phyloP scores from a whole-genome alignment of 2,797 vertebrate genomes.

The Oryzias sinensis region DNA sequence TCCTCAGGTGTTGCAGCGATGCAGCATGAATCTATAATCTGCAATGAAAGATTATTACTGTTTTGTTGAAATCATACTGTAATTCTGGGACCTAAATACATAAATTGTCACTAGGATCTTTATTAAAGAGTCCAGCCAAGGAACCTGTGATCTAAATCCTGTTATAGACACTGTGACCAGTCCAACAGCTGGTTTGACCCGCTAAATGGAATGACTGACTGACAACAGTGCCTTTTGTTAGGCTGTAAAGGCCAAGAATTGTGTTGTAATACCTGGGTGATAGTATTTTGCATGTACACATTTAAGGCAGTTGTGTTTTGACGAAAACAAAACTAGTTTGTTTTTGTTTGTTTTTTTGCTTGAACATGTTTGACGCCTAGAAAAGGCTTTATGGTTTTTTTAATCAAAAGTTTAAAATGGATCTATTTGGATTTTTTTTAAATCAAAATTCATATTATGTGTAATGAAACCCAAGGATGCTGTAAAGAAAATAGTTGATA shows the following conservation, averaged over 20 bases:
- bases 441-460: too few relatives aligned
- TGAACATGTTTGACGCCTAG: too few relatives aligned
- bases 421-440: too few relatives aligned
- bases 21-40: conserved; percentile 11
- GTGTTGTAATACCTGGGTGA: conserved; percentile 14
- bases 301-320: not conserved
- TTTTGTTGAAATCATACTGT: conserved; percentile 19
- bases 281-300: conserved; percentile 14
- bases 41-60: conserved; percentile 9
- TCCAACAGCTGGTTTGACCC: conserved; percentile 29
- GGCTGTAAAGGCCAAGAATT: not conserved
- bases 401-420: too few relatives aligned
- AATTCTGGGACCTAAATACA: conserved; percentile 31
- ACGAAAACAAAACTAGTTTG: too few relatives aligned
- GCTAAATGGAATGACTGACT: conserved; percentile 16
- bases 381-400: too few relatives aligned
- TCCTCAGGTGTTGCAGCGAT: conserved; percentile 1
- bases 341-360: too few relatives aligned
- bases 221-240: conserved; percentile 19
- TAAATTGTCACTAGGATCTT: conserved; percentile 11
- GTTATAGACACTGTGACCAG: conserved; percentile 54
- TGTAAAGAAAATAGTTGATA: too few relatives aligned
- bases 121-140: conserved; percentile 41
- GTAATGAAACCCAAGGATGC: too few relatives aligned
- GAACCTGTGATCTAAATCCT: conserved; percentile 19